phyloP scores from a whole-genome alignment of 2,888 invertebrate species.

The Girardia tigrina region DNA sequence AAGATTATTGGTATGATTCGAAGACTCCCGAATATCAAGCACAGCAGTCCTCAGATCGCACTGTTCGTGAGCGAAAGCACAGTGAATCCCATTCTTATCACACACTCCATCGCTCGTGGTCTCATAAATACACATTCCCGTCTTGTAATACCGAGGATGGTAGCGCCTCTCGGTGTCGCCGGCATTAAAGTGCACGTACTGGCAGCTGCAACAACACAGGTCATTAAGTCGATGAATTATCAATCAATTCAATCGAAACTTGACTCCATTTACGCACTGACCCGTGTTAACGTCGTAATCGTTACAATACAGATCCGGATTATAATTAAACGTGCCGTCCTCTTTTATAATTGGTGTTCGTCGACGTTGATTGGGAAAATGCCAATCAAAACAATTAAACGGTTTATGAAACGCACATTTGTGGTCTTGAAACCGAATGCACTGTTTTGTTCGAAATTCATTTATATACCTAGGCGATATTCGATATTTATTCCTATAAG shows the following conservation, averaged over 20 bases:
- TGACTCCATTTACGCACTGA: slow-evolving; percentile 92
- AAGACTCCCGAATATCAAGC: slow-evolving; percentile 64
- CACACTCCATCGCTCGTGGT: slow-evolving; percentile 87
- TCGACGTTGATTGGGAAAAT: slow-evolving; percentile 90
- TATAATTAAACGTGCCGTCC: slow-evolving; percentile 96
- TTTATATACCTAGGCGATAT: slow-evolving; percentile 97
- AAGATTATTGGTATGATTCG: slow-evolving; percentile 7
- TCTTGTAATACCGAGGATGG: slow-evolving; percentile 93
- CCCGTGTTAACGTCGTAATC: slow-evolving; percentile 98
- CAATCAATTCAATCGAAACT: slow-evolving; percentile 62
- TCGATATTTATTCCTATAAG: too few relatives aligned
- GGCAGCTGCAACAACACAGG: slow-evolving; percentile 61
- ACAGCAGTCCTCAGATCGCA: slow-evolving; percentile 86
- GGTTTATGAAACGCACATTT: slow-evolving; percentile 99
- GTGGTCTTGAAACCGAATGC: slow-evolving; percentile 95
- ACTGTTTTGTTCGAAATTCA: slow-evolving; percentile 98
- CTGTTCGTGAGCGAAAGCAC: slow-evolving; percentile 92
- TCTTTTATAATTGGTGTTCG: slow-evolving; percentile 81
- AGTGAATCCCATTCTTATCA: slow-evolving; percentile 93
- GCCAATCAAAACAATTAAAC: slow-evolving; percentile 99
- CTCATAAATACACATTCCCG: slow-evolving; percentile 96
- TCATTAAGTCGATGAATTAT: not conserved
- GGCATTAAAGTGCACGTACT: slow-evolving; percentile 84
- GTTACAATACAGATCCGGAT: slow-evolving; percentile 94
- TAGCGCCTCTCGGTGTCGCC: slow-evolving; percentile 95